phyloP scores from a whole-genome alignment of 1,140 invertebrate species.

The Ostrea denselamellosa region DNA sequence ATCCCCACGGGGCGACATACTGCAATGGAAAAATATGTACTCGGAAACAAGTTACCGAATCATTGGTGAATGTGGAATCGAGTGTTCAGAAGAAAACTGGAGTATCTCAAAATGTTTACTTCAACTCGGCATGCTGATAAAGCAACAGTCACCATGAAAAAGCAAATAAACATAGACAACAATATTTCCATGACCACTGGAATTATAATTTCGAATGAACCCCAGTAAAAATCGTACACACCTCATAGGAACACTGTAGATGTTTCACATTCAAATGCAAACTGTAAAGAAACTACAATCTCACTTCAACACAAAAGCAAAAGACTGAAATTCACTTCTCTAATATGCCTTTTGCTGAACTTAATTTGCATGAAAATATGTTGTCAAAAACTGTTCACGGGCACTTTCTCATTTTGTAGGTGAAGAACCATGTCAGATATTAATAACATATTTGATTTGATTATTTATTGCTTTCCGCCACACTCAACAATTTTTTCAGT shows the following conservation, averaged over 20 bases:
- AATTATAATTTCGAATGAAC: background rate
- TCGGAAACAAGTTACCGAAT: background rate
- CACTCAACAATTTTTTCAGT: too few relatives aligned
- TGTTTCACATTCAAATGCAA: background rate
- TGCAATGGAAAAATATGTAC: background rate
- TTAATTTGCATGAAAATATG: background rate
- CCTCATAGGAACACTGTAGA: background rate
- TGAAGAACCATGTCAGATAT: background rate
- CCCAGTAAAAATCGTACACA: background rate
- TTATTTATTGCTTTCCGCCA: too few relatives aligned
- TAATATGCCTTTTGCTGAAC: background rate
- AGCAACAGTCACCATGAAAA: background rate
- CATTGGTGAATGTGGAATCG: background rate
- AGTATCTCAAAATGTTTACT: too few relatives aligned
- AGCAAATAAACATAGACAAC: background rate
- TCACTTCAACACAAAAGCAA: background rate
- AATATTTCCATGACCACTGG: background rate
- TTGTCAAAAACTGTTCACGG: background rate
- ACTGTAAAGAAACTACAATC: background rate
- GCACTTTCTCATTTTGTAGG: background rate
- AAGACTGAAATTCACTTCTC: background rate
- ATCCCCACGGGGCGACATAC: background rate
- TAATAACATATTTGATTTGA: background rate
- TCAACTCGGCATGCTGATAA: background rate
- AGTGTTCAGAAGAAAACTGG: too few relatives aligned